phyloP scores from a whole-genome alignment of 1,140 invertebrate species.

The Brachionus rotundiformis region DNA sequence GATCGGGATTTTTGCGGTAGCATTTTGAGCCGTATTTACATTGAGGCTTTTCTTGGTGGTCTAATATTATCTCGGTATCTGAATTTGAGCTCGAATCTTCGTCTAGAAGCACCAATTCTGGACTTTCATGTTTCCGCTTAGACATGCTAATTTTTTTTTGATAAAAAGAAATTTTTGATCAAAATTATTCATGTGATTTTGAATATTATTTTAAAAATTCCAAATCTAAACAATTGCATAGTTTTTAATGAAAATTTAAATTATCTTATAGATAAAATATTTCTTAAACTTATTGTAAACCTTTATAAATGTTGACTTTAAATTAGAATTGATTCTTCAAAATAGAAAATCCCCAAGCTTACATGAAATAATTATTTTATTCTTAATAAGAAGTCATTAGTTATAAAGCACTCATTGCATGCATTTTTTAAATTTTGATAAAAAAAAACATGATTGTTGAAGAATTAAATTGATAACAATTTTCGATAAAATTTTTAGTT shows the following conservation, averaged over 20 bases:
- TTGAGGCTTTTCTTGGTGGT: conserved; percentile 53
- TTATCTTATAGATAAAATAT: too few relatives aligned
- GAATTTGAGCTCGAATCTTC: not conserved
- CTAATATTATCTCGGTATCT: not conserved
- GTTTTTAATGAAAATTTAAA: not conserved
- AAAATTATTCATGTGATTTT: conserved; percentile 27
- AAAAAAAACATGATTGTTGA: too few relatives aligned
- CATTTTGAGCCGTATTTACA: conserved; percentile 80
- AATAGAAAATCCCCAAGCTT: too few relatives aligned
- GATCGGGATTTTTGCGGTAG: conserved; percentile 79
- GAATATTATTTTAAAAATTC: not conserved
- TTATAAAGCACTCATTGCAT: too few relatives aligned
- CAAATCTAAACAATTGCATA: not conserved
- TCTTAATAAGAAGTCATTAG: too few relatives aligned
- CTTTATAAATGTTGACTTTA: too few relatives aligned
- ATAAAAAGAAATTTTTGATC: not conserved
- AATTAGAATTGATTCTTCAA: too few relatives aligned
- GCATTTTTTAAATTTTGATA: too few relatives aligned
- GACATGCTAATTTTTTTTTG: not conserved
- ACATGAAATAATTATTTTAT: too few relatives aligned
- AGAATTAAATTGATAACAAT: too few relatives aligned
- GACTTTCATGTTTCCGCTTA: not conserved
- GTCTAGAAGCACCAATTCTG: not conserved
- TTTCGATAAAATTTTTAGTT: too few relatives aligned
- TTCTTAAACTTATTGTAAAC: too few relatives aligned